A percentile compares a stretch with the other conserved stretches of the same genome.
Conservation (phyloP, 1,140 invertebrate species). For the Scaptomyza montana region DNA sequence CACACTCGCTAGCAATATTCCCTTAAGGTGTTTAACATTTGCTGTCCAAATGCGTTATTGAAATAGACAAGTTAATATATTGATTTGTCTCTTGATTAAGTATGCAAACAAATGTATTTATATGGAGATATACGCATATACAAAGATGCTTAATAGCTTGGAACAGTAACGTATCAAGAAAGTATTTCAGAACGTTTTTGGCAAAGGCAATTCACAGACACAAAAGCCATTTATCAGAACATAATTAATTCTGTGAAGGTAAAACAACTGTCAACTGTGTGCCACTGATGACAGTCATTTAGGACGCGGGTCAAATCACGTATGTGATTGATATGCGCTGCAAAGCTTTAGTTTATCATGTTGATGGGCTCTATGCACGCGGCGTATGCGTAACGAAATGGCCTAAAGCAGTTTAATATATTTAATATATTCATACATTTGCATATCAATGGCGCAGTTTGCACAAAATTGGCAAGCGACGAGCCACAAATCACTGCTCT, state of each 20-base stretch:
- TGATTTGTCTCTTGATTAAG: too few species aligned
- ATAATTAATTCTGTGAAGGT: neutral
- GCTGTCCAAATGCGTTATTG: too few species aligned
- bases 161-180: too few species aligned
- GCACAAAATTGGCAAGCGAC: conserved; percentile 32
- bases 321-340: conserved; percentile 11
- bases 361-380: neutral
- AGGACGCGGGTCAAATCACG: neutral
- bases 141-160: too few species aligned
- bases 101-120: too few species aligned
- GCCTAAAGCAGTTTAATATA: conserved; percentile 6
- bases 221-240: neutral
- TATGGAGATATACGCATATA: too few species aligned
- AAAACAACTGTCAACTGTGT: conserved; percentile 3
- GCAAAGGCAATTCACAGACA: neutral
- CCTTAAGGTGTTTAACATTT: too few species aligned
- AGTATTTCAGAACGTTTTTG: too few species aligned
- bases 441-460: conserved; percentile 58
- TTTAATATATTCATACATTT: conserved; percentile 72
- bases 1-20: too few species aligned
- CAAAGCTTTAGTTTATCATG: neutral
- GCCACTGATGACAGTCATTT: conserved; percentile 19
- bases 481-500: conserved; percentile 58
- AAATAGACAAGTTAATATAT: too few species aligned
- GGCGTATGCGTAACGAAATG: conserved; percentile 34